Conservation (phyloP, 2,113 vertebrate genomes). For the Chrysemys picta region DNA sequence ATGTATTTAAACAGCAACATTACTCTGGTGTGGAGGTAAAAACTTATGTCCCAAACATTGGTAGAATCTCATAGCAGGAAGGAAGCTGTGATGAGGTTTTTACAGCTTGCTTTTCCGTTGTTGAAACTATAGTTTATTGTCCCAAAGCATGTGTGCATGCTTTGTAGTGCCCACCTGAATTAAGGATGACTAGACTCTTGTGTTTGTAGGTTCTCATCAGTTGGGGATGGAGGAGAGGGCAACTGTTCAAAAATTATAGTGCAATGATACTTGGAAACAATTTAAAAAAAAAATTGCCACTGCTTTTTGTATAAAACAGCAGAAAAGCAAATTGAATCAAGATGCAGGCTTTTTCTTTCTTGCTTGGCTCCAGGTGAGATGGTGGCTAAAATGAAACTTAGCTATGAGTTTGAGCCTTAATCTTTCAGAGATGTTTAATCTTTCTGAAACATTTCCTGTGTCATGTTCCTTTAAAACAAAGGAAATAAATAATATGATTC, state of each 20-base stretch:
- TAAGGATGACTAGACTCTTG: not conserved
- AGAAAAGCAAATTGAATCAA: not conserved
- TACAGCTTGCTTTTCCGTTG: not conserved
- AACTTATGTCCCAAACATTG: not conserved
- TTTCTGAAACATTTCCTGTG: not conserved
- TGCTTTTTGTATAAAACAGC: not conserved
- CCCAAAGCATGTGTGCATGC: not conserved
- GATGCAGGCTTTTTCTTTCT: not conserved
- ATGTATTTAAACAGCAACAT: not conserved
- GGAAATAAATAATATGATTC: not conserved
- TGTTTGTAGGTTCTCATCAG: not conserved
- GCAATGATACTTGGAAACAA: not conserved
- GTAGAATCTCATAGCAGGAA: not conserved
- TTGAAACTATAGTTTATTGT: not conserved
- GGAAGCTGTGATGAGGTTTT: not conserved
- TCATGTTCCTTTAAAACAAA: not conserved
- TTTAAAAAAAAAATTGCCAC: not conserved
- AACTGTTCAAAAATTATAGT: not conserved
- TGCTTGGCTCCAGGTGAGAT: not conserved
- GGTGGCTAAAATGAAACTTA: not conserved
- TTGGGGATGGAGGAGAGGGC: not conserved
- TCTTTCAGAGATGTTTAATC: not conserved
- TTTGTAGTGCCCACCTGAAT: not conserved
- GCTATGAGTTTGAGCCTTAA: rapidly evolving
- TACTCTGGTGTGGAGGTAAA: not conserved